Conservation (phyloP, 1,140 invertebrate genomes). For the Aphelinus atriplicis region DNA sequence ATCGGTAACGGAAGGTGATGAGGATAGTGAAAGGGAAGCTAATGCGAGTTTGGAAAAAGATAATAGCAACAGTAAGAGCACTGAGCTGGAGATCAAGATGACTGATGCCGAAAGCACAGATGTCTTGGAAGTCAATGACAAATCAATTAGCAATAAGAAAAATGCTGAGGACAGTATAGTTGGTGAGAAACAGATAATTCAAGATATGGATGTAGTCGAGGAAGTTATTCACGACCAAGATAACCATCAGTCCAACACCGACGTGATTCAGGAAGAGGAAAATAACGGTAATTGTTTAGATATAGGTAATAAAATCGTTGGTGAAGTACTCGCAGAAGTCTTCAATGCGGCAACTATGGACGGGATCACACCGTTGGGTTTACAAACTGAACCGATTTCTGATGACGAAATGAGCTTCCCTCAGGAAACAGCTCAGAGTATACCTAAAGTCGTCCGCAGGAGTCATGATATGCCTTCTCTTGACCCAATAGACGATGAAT, state of each 20-base stretch:
- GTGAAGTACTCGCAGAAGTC: conserved; percentile 16
- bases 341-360: conserved; percentile 5
- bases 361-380: conserved; percentile 12
- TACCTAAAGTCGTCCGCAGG: conserved; percentile 48
- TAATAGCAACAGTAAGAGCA: background rate
- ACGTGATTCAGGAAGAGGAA: conserved; percentile 13
- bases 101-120: conserved; percentile 30
- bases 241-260: conserved; percentile 40
- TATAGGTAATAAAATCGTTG: conserved; percentile 33
- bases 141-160: conserved; percentile 5
- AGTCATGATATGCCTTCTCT: conserved; percentile 45
- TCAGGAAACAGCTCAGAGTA: conserved; percentile 45
- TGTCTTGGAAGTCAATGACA: conserved; percentile 19
- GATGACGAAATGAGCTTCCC: conserved; percentile 27
- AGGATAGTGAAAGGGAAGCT: conserved; percentile 30
- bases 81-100: conserved; percentile 25
- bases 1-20: conserved; percentile 32
- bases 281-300: conserved; percentile 41
- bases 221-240: conserved; percentile 45
- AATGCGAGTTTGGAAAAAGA: conserved; percentile 14
- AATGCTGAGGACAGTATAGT: background rate
- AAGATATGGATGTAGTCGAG: conserved; percentile 26
- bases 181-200: background rate
- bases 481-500: conserved; percentile 41
- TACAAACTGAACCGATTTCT: conserved; percentile 39